Evolutionary conservation across 2,797 vertebrate genomes (phyloP).

Genomic region (Decapterus maruadsi): DNA sequence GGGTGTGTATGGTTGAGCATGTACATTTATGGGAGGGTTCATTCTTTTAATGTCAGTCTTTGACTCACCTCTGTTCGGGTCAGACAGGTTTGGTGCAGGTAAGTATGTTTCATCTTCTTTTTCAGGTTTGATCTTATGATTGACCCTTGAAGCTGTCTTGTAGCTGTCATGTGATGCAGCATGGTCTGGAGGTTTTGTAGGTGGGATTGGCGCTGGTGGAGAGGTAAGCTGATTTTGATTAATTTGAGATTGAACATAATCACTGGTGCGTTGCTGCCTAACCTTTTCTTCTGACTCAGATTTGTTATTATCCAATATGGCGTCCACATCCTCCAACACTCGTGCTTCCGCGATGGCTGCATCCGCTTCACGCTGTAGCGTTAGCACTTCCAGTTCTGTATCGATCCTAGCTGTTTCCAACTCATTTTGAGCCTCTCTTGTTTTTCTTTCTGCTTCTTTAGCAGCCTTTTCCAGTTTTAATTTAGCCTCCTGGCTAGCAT

Average conservation of each 20-base stretch:
- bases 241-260: constrained; percentile 38
- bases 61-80: not conserved
- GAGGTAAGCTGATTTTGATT: not conserved
- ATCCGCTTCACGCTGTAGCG: constrained; percentile 29
- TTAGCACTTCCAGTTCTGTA: constrained; percentile 46
- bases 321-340: constrained; percentile 23
- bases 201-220: not conserved
- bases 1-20: not conserved
- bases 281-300: constrained; percentile 19
- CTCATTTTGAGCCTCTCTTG: constrained; percentile 33
- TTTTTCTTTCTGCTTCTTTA: not conserved
- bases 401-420: constrained; percentile 42
- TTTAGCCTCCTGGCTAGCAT: constrained; percentile 18
- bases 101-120: not conserved
- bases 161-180: not conserved
- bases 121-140: not conserved
- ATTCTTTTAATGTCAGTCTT: not conserved
- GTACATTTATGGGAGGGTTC: not conserved
- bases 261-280: constrained; percentile 27
- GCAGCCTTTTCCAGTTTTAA: constrained; percentile 24
- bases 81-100: not conserved
- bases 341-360: not conserved
- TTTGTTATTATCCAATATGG: not conserved
- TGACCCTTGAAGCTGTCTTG: no score
- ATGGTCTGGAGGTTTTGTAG: not conserved